A percentile compares a stretch with the other conserved stretches of the same genome.
These are phyloP conservation scores for Hephaestus fuliginosus DNA, from an alignment of 2,797 vertebrate species.

Conservation along the genomic window DNA sequence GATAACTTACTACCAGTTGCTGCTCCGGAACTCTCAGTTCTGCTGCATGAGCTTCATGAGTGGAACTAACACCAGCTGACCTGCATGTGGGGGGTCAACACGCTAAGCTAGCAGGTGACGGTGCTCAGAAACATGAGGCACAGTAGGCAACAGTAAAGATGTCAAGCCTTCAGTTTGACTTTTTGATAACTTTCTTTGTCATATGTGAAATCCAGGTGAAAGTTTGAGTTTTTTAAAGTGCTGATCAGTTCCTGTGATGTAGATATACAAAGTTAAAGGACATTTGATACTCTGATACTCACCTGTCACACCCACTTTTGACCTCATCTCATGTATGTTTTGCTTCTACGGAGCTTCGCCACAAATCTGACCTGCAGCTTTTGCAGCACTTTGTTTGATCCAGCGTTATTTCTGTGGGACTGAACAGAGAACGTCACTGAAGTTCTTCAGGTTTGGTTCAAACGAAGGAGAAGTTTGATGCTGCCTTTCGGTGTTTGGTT, in stretches of 20 bases:
- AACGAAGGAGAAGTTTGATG: neutral
- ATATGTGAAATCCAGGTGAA: too few species aligned
- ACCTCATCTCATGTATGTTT: neutral
- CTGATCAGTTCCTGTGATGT: neutral
- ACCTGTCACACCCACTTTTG: neutral
- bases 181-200: too few species aligned
- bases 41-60: constrained; percentile 44
- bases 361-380: neutral
- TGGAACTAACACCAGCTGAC: constrained; percentile 45
- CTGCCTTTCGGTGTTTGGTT: neutral
- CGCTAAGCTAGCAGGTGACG: neutral
- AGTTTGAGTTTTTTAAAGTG: neutral
- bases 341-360: neutral
- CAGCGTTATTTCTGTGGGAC: neutral
- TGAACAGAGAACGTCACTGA: neutral
- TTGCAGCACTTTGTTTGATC: neutral
- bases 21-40: constrained; percentile 11
- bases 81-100: constrained; percentile 20
- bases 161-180: too few species aligned
- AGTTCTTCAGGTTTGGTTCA: neutral
- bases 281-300: neutral
- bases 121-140: neutral
- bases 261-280: neutral
- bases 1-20: neutral
- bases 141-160: too few species aligned